Base-by-base conservation (phyloP, 2,888 invertebrate genomes). In the Pelosia muscerda region DNA sequence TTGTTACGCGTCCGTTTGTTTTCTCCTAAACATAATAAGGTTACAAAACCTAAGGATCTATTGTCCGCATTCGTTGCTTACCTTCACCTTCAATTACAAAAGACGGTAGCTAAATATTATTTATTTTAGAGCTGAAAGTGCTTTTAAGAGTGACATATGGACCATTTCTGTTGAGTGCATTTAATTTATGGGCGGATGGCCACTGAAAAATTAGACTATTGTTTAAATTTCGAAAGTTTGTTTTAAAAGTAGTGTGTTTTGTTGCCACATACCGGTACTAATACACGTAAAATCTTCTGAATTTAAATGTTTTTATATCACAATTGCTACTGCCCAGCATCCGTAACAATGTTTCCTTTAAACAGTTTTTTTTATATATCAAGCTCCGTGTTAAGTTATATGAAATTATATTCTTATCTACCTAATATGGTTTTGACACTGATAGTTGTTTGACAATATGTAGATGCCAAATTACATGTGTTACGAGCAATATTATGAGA, bases 61-160 rank as follows among this genome's bases (percentile, higher is more conserved):
- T 94, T 94, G 94, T 93, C 83, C 70, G 58, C 91, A 90, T 88
- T 89, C 92, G 91, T 83, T 87, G 79, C 84, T 86, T 88, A 89
- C 88, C 89, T 89, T 85, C 86, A 89, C 88, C 89, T 89, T 85
- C 86, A 87, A 88, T 87, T 89, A 83, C 76, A 76, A 84, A 78
- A 83, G 88, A 90, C 91, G 87, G 94, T 92, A 92, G 94, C 94
- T 89, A 94, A 94, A 95, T 92, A 92, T 93, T 93, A 92, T 94
- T 92, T 93, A 88, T 92, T 93, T 93, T 90, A 90, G 82, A 86
- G 86, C 89, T 86, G 86, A 90, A 90, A 89, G 87, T 75, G 88
- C 89, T 90, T 91, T 91, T 84, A 90, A 91, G 88, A 89, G 91
- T 90, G 93, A 90, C 92, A 92, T 92, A 88, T 91, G 92, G 90